Conservation (phyloP, 2,797 vertebrate species). For the Ctenopoma multispine region DNA sequence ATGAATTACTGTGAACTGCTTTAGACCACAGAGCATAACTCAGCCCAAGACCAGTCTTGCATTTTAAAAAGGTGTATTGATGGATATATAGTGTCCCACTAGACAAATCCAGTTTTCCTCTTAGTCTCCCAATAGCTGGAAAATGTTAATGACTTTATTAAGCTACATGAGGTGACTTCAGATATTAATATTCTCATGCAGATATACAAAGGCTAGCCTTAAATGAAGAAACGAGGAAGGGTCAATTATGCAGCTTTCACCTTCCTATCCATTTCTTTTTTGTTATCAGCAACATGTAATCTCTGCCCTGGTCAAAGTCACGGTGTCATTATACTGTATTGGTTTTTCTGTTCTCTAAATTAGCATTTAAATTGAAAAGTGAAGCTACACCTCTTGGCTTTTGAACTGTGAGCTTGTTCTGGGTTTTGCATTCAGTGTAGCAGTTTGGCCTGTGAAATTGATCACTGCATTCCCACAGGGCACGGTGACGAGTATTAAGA, state of each 20-base stretch:
- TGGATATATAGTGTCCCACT: constrained; percentile 9
- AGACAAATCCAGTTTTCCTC: constrained; percentile 23
- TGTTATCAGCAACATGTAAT: constrained; percentile 51
- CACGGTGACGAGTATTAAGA: constrained; percentile 58
- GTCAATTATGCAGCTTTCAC: constrained; percentile 29
- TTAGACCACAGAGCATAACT: background rate
- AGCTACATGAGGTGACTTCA: constrained; percentile 8
- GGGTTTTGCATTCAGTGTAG: constrained; percentile 46
- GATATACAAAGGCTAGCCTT: constrained; percentile 19
- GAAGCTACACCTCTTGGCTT: constrained; percentile 42
- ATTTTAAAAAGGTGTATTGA: constrained; percentile 12
- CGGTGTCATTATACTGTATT: constrained; percentile 47
- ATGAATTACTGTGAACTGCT: constrained; percentile 6
- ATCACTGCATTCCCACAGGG: constrained; percentile 48
- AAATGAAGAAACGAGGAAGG: constrained; percentile 22
- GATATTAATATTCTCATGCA: constrained; percentile 37
- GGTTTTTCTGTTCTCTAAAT: constrained; percentile 59
- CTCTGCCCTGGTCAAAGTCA: constrained; percentile 54
- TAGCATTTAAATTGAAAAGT: constrained; percentile 81
- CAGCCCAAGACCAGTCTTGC: constrained; percentile 14
- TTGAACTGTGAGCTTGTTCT: constrained; percentile 55
- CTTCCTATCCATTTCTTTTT: constrained; percentile 9
- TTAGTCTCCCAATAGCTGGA: background rate
- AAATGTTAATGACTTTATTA: constrained; percentile 31
- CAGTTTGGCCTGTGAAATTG: constrained; percentile 62